A percentile compares a stretch with the other conserved stretches of the same genome.
These are phyloP conservation scores for Pterostichus niger DNA, from an alignment of 2,888 invertebrate genomes.

Conservation along the genomic window DNA sequence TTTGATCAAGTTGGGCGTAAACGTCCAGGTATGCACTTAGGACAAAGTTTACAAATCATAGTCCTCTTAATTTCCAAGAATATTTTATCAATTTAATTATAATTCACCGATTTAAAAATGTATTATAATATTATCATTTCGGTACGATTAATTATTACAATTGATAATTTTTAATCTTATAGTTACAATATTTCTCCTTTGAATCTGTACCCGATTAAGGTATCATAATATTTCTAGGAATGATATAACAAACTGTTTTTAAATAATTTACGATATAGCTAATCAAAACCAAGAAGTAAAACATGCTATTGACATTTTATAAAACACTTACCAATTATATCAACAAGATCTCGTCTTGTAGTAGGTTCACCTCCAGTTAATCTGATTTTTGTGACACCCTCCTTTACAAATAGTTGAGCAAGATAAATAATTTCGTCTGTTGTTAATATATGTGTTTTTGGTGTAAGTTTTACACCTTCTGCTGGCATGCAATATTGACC, in stretches of 20 bases:
- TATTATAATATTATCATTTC: neutral
- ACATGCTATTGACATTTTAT: too few species aligned
- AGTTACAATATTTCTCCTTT: too few species aligned
- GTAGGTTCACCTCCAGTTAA: conserved; percentile 99
- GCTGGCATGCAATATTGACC: conserved; percentile 99
- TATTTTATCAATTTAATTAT: neutral
- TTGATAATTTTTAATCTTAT: too few species aligned
- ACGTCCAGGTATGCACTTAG: conserved; percentile 18
- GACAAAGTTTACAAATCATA: conserved; percentile 32
- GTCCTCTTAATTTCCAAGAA: neutral
- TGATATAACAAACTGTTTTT: too few species aligned
- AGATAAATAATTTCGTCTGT: conserved; percentile 90
- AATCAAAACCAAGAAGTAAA: too few species aligned
- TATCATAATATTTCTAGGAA: neutral
- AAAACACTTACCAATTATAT: conserved; percentile 85
- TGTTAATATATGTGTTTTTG: conserved; percentile 86
- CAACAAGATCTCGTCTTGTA: conserved; percentile 90
- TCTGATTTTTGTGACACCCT: conserved; percentile 95
- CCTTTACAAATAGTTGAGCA: conserved; percentile 89
- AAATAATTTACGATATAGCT: too few species aligned
- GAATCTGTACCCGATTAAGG: neutral
- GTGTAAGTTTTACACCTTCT: conserved; percentile 92
- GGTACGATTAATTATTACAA: too few species aligned
- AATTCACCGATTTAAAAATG: conserved; percentile 7
- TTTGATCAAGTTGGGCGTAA: neutral